phyloP scores from a whole-genome alignment of 2,888 invertebrate species.

The Agonopterix arenella region DNA sequence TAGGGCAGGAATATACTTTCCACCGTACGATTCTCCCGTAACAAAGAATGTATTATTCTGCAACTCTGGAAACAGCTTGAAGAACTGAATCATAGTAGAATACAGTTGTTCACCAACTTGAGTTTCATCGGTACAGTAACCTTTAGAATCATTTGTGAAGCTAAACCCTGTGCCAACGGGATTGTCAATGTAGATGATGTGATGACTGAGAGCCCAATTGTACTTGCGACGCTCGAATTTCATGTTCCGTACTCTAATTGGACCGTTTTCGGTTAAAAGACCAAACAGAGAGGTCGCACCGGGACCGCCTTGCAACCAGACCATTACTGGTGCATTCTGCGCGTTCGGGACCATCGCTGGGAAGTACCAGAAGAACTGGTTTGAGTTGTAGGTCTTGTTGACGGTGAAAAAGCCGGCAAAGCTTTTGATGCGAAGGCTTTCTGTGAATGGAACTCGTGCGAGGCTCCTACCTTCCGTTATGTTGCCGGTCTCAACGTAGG shows the following conservation, averaged over 20 bases:
- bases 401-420: conserved; percentile 92
- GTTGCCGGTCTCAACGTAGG: conserved; percentile 82
- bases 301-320: conserved; percentile 93
- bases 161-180: conserved; percentile 96
- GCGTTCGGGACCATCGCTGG: conserved; percentile 79
- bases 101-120: conserved; percentile 89
- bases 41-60: conserved; percentile 88
- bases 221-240: conserved; percentile 80
- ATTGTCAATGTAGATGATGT: conserved; percentile 93
- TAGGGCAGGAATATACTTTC: conserved; percentile 86
- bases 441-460: conserved; percentile 76
- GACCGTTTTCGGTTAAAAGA: conserved; percentile 91
- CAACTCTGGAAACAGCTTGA: conserved; percentile 87
- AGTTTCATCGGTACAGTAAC: conserved; percentile 87
- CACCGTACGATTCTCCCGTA: conserved; percentile 93
- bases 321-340: conserved; percentile 81
- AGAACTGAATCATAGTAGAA: conserved; percentile 87
- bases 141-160: conserved; percentile 85
- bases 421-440: conserved; percentile 78
- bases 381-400: conserved; percentile 84
- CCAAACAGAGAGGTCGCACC: conserved; percentile 88
- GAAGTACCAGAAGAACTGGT: conserved; percentile 95
- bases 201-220: conserved; percentile 88
- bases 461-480: conserved; percentile 79
- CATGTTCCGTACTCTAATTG: conserved; percentile 56